Evolutionary conservation across 2,113 vertebrate genomes (phyloP).

Genomic region (Rhinogobius similis): DNA sequence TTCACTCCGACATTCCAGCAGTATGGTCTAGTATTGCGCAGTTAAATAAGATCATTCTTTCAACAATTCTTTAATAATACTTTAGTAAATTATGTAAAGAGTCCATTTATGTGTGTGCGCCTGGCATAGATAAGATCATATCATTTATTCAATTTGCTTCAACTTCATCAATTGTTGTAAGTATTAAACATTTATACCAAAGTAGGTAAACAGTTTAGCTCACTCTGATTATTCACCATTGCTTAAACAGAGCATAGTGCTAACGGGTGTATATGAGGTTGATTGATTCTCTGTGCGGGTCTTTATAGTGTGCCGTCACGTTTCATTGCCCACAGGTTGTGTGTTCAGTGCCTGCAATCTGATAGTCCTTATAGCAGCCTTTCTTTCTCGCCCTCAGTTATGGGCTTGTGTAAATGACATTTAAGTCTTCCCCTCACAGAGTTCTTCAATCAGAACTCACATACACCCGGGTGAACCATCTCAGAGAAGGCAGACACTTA

Average conservation of each 20-base stretch:
- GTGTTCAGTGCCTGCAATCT: slow-evolving; percentile 22
- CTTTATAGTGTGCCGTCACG: slow-evolving; percentile 44
- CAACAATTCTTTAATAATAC: too few species aligned
- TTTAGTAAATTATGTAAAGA: too few species aligned
- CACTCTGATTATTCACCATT: neutral
- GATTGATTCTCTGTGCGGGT: slow-evolving; percentile 31
- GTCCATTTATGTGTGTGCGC: too few species aligned
- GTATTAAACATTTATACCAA: neutral
- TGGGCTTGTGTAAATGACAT: slow-evolving; percentile 16
- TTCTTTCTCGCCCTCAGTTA: neutral
- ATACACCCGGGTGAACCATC: neutral
- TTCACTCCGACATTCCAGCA: neutral
- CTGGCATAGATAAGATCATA: neutral
- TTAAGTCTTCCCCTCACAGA: neutral
- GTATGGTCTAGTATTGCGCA: neutral
- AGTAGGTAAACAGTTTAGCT: neutral
- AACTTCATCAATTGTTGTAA: neutral
- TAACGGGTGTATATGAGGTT: slow-evolving; percentile 6
- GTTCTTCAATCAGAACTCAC: neutral
- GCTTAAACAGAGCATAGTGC: neutral
- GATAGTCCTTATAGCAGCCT: slow-evolving; percentile 17
- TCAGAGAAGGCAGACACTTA: neutral
- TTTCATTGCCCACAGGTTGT: slow-evolving; percentile 33
- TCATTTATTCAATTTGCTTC: neutral
- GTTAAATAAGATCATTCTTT: too few species aligned